These are phyloP conservation scores for Notothenia coriiceps DNA, from an alignment of 2,113 vertebrate species.

Conservation along the genomic window DNA sequence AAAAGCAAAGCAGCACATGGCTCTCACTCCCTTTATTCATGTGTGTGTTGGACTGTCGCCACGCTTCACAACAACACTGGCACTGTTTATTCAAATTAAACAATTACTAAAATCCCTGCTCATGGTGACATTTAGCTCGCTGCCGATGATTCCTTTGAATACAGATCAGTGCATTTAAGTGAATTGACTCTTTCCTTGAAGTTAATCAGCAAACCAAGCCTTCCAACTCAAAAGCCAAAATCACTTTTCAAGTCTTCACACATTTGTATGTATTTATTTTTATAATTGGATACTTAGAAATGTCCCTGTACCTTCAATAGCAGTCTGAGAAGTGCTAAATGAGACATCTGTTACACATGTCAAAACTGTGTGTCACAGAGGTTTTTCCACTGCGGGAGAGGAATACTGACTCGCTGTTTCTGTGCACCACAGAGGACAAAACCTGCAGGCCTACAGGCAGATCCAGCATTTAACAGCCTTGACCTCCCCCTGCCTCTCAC, in stretches of 20 bases:
- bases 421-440: slow-evolving; percentile 42
- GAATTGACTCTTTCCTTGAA: slow-evolving; percentile 48
- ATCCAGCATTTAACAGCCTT: slow-evolving; percentile 54
- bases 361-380: slow-evolving; percentile 15
- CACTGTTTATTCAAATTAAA: slow-evolving; percentile 66
- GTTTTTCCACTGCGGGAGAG: slow-evolving; percentile 28
- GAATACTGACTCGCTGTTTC: slow-evolving; percentile 23
- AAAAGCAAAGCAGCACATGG: not conserved
- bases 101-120: slow-evolving; percentile 40
- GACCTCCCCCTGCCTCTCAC: slow-evolving; percentile 39
- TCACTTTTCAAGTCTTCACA: slow-evolving; percentile 39
- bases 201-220: slow-evolving; percentile 54
- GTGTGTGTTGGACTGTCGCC: slow-evolving; percentile 24
- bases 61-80: not conserved
- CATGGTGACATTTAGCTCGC: slow-evolving; percentile 63
- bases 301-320: slow-evolving; percentile 32
- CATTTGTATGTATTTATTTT: not conserved
- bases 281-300: slow-evolving; percentile 33
- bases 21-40: not conserved
- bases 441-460: slow-evolving; percentile 34
- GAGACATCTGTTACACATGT: slow-evolving; percentile 49
- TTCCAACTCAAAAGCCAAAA: slow-evolving; percentile 40
- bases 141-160: slow-evolving; percentile 50
- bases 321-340: slow-evolving; percentile 17
- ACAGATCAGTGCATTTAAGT: slow-evolving; percentile 65